A percentile compares a stretch with the other conserved stretches of the same genome.
These are phyloP conservation scores for Salvelinus fontinalis DNA, from an alignment of 2,113 vertebrate species.

Conservation along the genomic window DNA sequence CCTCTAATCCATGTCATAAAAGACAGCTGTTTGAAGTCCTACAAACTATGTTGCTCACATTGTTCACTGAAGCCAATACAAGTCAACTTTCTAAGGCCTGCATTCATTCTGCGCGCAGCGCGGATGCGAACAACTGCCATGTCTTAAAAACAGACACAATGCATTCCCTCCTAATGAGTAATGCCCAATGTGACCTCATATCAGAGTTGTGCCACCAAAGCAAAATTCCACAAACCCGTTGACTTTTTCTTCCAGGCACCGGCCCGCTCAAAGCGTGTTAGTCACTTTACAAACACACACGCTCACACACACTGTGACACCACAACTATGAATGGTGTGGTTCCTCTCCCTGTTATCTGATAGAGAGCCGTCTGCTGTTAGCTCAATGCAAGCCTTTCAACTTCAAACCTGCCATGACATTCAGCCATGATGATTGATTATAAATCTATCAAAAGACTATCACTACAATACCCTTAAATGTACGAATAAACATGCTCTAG, in stretches of 20 bases:
- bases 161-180: conserved; percentile 77
- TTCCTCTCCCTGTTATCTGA: conserved; percentile 2
- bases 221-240: conserved; percentile 75
- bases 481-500: not conserved
- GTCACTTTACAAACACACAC: conserved; percentile 31
- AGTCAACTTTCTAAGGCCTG: conserved; percentile 75
- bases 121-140: conserved; percentile 67
- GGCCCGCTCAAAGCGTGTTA: conserved; percentile 42
- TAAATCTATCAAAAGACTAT: not conserved
- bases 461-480: not conserved
- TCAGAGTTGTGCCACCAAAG: conserved; percentile 72
- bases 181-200: conserved; percentile 76
- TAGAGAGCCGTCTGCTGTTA: not conserved
- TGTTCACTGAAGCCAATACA: conserved; percentile 74
- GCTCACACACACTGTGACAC: conserved; percentile 36
- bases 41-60: conserved; percentile 67
- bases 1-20: conserved; percentile 71
- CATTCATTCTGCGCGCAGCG: conserved; percentile 67
- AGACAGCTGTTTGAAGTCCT: conserved; percentile 63
- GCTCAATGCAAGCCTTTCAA: conserved; percentile 13
- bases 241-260: conserved; percentile 71
- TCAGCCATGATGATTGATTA: not conserved
- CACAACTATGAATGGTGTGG: conserved; percentile 31
- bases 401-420: not conserved
- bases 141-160: conserved; percentile 80